Conservation (phyloP, 2,888 invertebrate species). For the Nematopogon swammerdamellus region DNA sequence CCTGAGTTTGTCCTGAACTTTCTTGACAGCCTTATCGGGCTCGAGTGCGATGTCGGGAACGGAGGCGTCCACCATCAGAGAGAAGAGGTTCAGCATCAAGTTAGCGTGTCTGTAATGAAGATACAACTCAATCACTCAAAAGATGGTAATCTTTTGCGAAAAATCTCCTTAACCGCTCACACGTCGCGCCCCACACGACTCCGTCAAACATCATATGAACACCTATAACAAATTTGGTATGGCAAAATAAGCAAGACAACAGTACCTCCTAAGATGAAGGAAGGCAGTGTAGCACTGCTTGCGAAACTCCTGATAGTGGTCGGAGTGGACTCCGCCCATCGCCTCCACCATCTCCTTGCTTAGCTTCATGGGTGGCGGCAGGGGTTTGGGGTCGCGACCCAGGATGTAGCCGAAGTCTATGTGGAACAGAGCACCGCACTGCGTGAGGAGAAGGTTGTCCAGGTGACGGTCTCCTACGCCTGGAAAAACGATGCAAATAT, state of each 20-base stretch:
- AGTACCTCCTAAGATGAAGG: constrained; percentile 80
- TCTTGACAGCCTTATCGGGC: constrained; percentile 97
- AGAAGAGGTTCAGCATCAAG: constrained; percentile 94
- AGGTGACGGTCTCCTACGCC: constrained; percentile 98
- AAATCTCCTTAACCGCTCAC: too few species aligned
- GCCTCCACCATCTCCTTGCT: constrained; percentile 99
- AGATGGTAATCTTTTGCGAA: too few species aligned
- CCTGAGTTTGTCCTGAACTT: constrained; percentile 86
- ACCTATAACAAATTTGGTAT: too few species aligned
- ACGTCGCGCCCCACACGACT: too few species aligned
- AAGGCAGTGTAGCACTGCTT: constrained; percentile 96
- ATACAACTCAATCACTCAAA: neutral
- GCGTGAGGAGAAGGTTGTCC: constrained; percentile 92
- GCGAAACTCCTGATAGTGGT: constrained; percentile 91
- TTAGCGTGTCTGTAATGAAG: constrained; percentile 77
- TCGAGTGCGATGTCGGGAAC: constrained; percentile 98
- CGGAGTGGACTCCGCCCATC: constrained; percentile 88
- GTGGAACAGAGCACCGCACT: constrained; percentile 88
- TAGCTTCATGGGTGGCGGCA: constrained; percentile 98
- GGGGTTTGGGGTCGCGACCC: constrained; percentile 96
- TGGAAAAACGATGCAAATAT: too few species aligned
- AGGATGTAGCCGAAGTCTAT: constrained; percentile 98
- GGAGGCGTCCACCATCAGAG: constrained; percentile 97
- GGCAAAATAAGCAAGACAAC: too few species aligned
- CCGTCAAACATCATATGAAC: too few species aligned